These are phyloP conservation scores for Scytalopus superciliaris DNA, from an alignment of 2,113 vertebrate species.

Conservation along the genomic window DNA sequence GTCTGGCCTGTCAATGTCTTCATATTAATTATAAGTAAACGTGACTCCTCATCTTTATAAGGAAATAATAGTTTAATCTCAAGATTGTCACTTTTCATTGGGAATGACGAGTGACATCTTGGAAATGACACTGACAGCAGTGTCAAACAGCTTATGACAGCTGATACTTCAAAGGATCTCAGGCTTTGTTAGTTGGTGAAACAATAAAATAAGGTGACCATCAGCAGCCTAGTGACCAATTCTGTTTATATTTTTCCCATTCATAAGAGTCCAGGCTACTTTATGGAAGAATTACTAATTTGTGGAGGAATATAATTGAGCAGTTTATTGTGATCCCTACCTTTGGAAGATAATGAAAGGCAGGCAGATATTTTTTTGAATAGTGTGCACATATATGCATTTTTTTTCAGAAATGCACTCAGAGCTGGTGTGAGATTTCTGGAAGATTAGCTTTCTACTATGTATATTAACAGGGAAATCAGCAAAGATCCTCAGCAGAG, in stretches of 20 bases:
- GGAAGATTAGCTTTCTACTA: background rate
- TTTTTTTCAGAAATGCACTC: background rate
- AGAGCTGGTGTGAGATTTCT: background rate
- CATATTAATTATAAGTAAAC: constrained; percentile 71
- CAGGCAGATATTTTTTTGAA: background rate
- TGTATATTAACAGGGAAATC: background rate
- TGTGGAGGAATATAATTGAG: background rate
- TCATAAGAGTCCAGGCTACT: background rate
- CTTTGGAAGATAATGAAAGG: background rate
- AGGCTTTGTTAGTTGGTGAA: constrained; percentile 48
- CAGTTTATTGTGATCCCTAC: background rate
- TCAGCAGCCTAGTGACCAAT: background rate
- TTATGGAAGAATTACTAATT: background rate
- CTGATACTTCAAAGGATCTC: constrained; percentile 37
- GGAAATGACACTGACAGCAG: constrained; percentile 23
- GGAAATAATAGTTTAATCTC: constrained; percentile 72
- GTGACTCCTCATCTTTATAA: constrained; percentile 52
- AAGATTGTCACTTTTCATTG: constrained; percentile 63
- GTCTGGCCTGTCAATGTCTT: constrained; percentile 52
- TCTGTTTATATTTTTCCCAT: background rate
- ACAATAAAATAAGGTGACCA: constrained; percentile 52
- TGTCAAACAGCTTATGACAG: constrained; percentile 60
- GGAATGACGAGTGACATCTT: constrained; percentile 5
- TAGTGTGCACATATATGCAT: background rate
- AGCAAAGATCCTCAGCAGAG: background rate